Conservation (phyloP, 2,797 vertebrate genomes). For the Telmatherina bonti region DNA sequence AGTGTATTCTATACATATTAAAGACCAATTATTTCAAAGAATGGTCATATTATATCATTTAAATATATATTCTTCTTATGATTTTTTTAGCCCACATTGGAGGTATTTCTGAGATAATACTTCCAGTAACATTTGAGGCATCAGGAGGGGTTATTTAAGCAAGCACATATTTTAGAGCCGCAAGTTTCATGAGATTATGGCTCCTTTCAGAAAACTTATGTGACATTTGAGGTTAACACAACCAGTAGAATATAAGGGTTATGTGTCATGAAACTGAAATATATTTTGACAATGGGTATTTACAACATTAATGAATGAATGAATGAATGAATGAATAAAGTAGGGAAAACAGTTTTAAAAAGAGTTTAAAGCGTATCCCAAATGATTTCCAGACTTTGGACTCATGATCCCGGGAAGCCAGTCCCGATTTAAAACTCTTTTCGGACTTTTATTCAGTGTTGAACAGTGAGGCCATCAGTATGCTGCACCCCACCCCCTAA, state of each 20-base stretch:
- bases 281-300: background rate
- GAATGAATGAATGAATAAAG: too few species aligned
- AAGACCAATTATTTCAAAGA: too few species aligned
- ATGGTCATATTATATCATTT: too few species aligned
- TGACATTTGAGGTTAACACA: too few species aligned
- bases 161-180: too few species aligned
- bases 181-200: too few species aligned
- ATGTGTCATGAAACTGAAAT: background rate
- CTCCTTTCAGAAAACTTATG: too few species aligned
- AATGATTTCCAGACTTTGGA: constrained; percentile 1
- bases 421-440: constrained; percentile 21
- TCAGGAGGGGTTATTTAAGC: background rate
- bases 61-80: too few species aligned
- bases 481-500: constrained; percentile 40
- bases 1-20: too few species aligned
- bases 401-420: constrained; percentile 37
- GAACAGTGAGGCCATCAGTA: constrained; percentile 65
- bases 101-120: background rate
- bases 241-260: background rate
- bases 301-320: background rate
- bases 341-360: background rate
- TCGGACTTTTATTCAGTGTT: constrained; percentile 53
- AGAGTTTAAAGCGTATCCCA: background rate
- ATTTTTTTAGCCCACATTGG: background rate
- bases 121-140: constrained; percentile 2